Conservation (phyloP, 2,888 invertebrate species). For the Euplagia quadripunctaria region DNA sequence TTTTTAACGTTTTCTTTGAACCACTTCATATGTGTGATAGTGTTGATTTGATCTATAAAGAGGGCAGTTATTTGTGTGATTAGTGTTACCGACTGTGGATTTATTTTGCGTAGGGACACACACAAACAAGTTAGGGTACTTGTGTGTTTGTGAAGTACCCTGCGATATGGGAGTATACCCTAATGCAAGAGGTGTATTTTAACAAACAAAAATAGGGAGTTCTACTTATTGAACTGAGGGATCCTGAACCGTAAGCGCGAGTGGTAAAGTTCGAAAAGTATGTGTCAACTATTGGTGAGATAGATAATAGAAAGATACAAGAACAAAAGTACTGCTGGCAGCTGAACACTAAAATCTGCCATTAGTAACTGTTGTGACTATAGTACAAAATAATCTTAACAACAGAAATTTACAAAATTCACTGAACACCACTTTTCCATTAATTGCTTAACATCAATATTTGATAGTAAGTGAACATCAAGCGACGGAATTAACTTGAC, state of each 20-base stretch:
- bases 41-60: background rate
- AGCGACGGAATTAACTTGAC: no score
- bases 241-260: background rate
- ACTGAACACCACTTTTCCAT: no score
- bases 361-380: no score
- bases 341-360: no score
- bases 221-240: background rate
- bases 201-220: background rate
- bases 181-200: background rate
- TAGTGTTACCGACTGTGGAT: background rate
- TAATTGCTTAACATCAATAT: no score
- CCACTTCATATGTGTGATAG: background rate
- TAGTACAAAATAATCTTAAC: no score
- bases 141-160: background rate
- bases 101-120: background rate
- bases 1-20: background rate
- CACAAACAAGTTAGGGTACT: background rate
- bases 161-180: background rate
- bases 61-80: background rate
- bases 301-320: no score
- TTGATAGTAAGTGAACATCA: no score
- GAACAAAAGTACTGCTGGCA: no score
- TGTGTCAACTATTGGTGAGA: no score
- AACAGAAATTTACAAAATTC: no score
- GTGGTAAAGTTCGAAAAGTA: background rate